These are phyloP conservation scores for Melanotus villosus DNA, from an alignment of 2,888 invertebrate genomes.

Conservation along the genomic window DNA sequence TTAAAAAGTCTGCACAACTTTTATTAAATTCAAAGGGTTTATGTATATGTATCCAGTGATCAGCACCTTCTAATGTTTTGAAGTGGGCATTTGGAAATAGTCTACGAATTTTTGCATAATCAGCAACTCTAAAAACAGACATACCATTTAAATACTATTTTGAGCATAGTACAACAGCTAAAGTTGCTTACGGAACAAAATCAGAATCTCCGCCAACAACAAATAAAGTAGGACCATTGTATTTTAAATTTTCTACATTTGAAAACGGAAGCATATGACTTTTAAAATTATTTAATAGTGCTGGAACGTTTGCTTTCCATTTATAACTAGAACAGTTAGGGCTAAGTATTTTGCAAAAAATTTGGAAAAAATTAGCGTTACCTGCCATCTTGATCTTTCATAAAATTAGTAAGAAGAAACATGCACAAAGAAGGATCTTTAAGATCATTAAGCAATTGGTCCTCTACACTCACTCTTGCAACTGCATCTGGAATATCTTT, in stretches of 20 bases:
- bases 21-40: constrained; percentile 86
- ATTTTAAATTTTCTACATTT: not conserved
- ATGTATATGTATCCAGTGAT: constrained; percentile 96
- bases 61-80: constrained; percentile 82
- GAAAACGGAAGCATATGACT: not conserved
- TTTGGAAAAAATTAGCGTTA: constrained; percentile 41
- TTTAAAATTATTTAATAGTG: not conserved
- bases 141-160: constrained; percentile 23
- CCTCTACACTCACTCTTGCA: constrained; percentile 78
- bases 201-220: too few species aligned
- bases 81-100: constrained; percentile 82
- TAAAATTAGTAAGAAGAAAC: constrained; percentile 90
- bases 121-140: constrained; percentile 67
- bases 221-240: not conserved
- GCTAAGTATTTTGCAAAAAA: too few species aligned
- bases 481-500: constrained; percentile 76
- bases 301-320: not conserved
- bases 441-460: constrained; percentile 73
- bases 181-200: too few species aligned
- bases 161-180: too few species aligned
- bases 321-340: too few species aligned
- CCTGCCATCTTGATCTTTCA: constrained; percentile 65
- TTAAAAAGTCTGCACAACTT: constrained; percentile 75
- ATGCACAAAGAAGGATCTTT: constrained; percentile 75
- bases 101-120: constrained; percentile 76